Percentiles rank a stretch among this genome's conserved stretches.
These are phyloP conservation scores for Pterobdella sp. DNA, from an alignment of 2,888 invertebrate genomes.

Conservation along the genomic window DNA sequence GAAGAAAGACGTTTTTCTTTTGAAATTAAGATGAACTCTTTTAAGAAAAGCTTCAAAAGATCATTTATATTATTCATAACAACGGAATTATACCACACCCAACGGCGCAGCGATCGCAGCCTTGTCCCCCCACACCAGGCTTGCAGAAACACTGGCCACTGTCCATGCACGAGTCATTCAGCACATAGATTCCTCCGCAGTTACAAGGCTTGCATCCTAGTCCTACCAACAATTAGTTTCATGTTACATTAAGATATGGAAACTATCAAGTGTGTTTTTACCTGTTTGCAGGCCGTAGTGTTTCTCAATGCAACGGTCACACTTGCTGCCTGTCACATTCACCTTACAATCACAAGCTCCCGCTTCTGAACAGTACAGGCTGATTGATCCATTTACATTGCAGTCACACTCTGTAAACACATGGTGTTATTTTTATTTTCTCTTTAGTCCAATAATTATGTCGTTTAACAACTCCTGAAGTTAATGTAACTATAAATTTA, in stretches of 20 bases:
- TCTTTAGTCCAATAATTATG: no score
- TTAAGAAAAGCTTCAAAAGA: no score
- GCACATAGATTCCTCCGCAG: conserved; percentile 38
- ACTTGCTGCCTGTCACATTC: conserved; percentile 40
- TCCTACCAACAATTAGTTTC: conserved; percentile 33
- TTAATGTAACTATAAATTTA: no score
- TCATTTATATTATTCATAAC: no score
- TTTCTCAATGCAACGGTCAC: conserved; percentile 39
- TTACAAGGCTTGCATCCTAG: conserved; percentile 38
- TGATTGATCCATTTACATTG: conserved; percentile 37
- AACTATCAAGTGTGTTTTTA: conserved; percentile 9
- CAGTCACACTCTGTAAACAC: conserved; percentile 41
- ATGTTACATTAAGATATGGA: neutral
- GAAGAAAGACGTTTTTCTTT: neutral
- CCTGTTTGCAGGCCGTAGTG: conserved; percentile 41
- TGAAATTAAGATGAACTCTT: no score
- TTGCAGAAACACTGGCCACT: conserved; percentile 41
- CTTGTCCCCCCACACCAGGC: conserved; percentile 38
- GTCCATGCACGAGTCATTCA: conserved; percentile 39
- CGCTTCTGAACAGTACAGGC: conserved; percentile 36
- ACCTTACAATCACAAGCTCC: conserved; percentile 39
- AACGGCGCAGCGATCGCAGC: conserved; percentile 38
- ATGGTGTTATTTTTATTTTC: no score
- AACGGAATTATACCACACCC: no score
- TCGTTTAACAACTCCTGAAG: no score